phyloP scores from a whole-genome alignment of 2,888 invertebrate species.

The Melieria picta region DNA sequence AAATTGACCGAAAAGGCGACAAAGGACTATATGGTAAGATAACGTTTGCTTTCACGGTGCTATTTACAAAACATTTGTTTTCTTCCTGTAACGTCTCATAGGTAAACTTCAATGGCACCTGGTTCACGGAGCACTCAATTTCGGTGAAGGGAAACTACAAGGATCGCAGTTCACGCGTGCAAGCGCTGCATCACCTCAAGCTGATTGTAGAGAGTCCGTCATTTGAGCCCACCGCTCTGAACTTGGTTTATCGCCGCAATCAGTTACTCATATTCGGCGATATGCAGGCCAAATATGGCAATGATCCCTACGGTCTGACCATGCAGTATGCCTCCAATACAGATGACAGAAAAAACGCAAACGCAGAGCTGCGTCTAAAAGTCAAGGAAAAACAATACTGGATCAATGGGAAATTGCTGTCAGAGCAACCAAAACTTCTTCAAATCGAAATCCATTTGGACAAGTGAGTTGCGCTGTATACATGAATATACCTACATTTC shows the following conservation, averaged over 20 bases:
- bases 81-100: slow-evolving; percentile 52
- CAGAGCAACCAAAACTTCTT: slow-evolving; percentile 74
- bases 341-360: slow-evolving; percentile 72
- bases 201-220: slow-evolving; percentile 77
- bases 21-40: slow-evolving; percentile 75
- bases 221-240: slow-evolving; percentile 75
- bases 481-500: background rate
- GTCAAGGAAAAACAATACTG: slow-evolving; percentile 77
- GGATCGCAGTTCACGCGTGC: slow-evolving; percentile 76
- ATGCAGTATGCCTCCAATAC: slow-evolving; percentile 73
- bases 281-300: slow-evolving; percentile 72
- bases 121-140: slow-evolving; percentile 78
- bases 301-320: slow-evolving; percentile 74
- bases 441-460: slow-evolving; percentile 81
- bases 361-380: slow-evolving; percentile 71
- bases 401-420: slow-evolving; percentile 72
- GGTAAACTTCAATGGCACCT: slow-evolving; percentile 78
- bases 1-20: slow-evolving; percentile 75
- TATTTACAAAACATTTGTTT: background rate
- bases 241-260: slow-evolving; percentile 75
- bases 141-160: slow-evolving; percentile 78
- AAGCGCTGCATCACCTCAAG: slow-evolving; percentile 76
- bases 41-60: background rate
- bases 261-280: slow-evolving; percentile 75
- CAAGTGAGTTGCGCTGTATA: slow-evolving; percentile 69